Evolutionary conservation across 2,888 invertebrate species (phyloP).

Genomic region (Anticlea derivata): DNA sequence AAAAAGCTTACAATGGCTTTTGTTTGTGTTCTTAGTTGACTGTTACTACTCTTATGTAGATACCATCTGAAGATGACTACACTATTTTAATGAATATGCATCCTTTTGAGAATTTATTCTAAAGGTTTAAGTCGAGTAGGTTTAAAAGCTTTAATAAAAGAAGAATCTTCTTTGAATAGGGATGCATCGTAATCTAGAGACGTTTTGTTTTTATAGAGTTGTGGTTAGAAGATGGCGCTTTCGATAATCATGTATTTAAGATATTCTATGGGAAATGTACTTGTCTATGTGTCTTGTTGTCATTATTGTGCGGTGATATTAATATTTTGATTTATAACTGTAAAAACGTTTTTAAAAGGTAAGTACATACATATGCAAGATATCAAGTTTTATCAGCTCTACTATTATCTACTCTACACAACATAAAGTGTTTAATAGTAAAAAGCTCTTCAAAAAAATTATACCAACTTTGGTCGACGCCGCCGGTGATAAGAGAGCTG

Average conservation of each 20-base stretch:
- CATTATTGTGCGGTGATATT: not conserved
- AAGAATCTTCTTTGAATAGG: slow-evolving; percentile 1
- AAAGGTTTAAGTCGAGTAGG: slow-evolving; percentile 43
- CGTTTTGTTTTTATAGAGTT: slow-evolving; percentile 1
- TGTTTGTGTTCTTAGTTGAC: too few relatives aligned
- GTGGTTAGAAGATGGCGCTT: not conserved
- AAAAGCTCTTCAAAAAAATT: too few relatives aligned
- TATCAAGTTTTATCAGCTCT: too few relatives aligned
- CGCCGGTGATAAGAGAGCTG: too few relatives aligned
- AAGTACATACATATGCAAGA: slow-evolving; percentile 9
- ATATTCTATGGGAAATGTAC: too few relatives aligned
- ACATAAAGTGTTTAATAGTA: too few relatives aligned
- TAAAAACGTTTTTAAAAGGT: slow-evolving; percentile 3
- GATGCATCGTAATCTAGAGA: not conserved
- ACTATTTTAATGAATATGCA: slow-evolving; percentile 64
- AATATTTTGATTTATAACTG: not conserved
- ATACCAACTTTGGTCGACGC: too few relatives aligned
- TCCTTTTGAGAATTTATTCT: slow-evolving; percentile 31
- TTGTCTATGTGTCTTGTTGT: slow-evolving; percentile 19
- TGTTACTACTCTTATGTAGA: slow-evolving; percentile 48
- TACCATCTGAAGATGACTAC: slow-evolving; percentile 68
- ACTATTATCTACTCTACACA: too few relatives aligned
- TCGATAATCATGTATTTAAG: too few relatives aligned
- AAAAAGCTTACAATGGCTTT: too few relatives aligned
- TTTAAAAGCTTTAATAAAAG: slow-evolving; percentile 32